phyloP scores from a whole-genome alignment of 2,113 vertebrate species.

The Camarhynchus parvulus region DNA sequence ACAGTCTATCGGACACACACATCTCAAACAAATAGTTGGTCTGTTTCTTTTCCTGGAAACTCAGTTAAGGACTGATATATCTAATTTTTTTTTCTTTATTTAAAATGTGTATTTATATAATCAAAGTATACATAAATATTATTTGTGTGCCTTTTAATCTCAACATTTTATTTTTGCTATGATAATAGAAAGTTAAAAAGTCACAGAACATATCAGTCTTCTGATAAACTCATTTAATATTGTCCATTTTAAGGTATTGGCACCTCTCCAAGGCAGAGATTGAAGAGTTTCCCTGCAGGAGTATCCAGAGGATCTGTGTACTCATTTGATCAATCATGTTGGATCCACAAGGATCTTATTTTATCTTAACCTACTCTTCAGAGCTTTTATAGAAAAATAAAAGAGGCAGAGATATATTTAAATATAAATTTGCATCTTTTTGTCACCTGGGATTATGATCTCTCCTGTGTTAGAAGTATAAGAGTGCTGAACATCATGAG shows the following conservation, averaged over 20 bases:
- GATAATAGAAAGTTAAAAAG: neutral
- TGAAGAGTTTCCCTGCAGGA: neutral
- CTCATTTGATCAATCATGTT: neutral
- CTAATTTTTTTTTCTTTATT: neutral
- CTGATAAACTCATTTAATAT: neutral
- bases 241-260: neutral
- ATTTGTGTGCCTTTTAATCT: neutral
- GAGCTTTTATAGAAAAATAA: neutral
- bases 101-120: neutral
- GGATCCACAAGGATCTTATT: neutral
- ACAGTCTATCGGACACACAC: neutral
- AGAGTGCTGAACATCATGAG: neutral
- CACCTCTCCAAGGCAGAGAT: neutral
- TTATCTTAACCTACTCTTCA: neutral
- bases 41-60: neutral
- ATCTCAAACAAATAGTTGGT: conserved; percentile 3
- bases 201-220: neutral
- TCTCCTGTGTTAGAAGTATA: neutral
- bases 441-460: neutral
- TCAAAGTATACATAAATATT: neutral
- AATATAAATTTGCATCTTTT: neutral
- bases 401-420: neutral
- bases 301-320: neutral
- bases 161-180: neutral
- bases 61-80: neutral